Conservation (phyloP, 2,888 invertebrate genomes). For the Megalurothrips usitatus region DNA sequence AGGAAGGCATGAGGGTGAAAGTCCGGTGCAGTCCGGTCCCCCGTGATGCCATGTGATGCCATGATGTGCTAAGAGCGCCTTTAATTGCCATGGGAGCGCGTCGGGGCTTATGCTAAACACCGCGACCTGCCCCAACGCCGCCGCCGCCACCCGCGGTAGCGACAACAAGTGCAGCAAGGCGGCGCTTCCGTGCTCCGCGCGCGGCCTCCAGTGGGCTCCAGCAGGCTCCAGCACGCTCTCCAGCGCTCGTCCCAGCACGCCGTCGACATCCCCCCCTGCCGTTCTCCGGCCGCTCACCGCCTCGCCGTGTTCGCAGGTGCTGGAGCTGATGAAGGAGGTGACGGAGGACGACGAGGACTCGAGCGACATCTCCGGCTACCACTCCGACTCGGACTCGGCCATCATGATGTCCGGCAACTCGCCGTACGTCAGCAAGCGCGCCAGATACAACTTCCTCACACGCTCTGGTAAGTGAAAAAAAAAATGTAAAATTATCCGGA, state of each 20-base stretch:
- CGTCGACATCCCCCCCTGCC: conserved; percentile 9
- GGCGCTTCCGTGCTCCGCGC: conserved; percentile 12
- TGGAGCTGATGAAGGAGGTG: conserved; percentile 65
- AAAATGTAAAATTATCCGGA: too few relatives aligned
- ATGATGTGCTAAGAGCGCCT: neutral
- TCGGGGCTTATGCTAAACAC: neutral
- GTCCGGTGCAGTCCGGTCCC: neutral
- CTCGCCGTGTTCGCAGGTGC: conserved; percentile 47
- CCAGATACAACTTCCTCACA: conserved; percentile 50
- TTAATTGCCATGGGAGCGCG: neutral
- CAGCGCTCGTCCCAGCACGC: neutral
- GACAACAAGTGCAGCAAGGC: too few relatives aligned
- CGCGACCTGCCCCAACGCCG: neutral
- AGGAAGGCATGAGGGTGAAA: neutral
- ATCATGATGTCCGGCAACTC: conserved; percentile 52
- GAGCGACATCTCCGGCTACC: conserved; percentile 72
- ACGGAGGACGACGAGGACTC: conserved; percentile 51
- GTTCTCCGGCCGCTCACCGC: neutral
- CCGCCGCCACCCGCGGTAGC: too few relatives aligned
- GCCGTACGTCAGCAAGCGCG: conserved; percentile 48
- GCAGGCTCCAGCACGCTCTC: neutral
- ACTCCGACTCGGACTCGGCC: conserved; percentile 69
- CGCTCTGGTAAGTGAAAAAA: conserved; percentile 47
- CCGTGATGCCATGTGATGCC: too few relatives aligned
- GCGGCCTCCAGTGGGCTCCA: too few relatives aligned